These are phyloP conservation scores for Gouania willdenowi DNA, from an alignment of 2,797 vertebrate species.

Conservation along the genomic window DNA sequence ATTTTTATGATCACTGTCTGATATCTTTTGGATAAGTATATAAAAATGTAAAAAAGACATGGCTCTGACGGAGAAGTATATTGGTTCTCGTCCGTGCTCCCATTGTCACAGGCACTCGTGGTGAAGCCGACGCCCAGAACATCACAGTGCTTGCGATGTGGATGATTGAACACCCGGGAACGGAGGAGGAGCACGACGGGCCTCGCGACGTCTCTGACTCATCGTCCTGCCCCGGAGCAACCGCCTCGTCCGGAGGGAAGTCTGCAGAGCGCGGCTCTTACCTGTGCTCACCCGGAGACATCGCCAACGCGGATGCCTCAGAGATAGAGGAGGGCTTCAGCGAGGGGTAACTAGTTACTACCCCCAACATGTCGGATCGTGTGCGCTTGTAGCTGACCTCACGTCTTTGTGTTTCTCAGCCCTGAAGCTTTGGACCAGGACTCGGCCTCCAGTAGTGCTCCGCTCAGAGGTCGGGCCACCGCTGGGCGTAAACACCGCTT, in stretches of 20 bases:
- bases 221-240: slow-evolving; percentile 73
- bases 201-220: slow-evolving; percentile 58
- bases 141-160: slow-evolving; percentile 98
- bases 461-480: slow-evolving; percentile 82
- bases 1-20: no score
- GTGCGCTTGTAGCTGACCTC: no score
- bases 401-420: slow-evolving; percentile 52
- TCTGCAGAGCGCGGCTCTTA: slow-evolving; percentile 81
- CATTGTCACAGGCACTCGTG: slow-evolving; percentile 79
- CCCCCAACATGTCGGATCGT: no score
- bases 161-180: slow-evolving; percentile 96
- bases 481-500: slow-evolving; percentile 91
- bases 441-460: slow-evolving; percentile 79
- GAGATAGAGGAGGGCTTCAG: slow-evolving; percentile 94
- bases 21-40: no score
- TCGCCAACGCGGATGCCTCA: slow-evolving; percentile 82
- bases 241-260: slow-evolving; percentile 79
- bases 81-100: not conserved
- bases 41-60: no score
- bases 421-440: slow-evolving; percentile 89
- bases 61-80: no score
- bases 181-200: slow-evolving; percentile 86
- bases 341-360: slow-evolving; percentile 73
- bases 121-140: slow-evolving; percentile 95
- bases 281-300: slow-evolving; percentile 85